phyloP scores from a whole-genome alignment of 2,888 invertebrate species.

The Allolobophora icterica region DNA sequence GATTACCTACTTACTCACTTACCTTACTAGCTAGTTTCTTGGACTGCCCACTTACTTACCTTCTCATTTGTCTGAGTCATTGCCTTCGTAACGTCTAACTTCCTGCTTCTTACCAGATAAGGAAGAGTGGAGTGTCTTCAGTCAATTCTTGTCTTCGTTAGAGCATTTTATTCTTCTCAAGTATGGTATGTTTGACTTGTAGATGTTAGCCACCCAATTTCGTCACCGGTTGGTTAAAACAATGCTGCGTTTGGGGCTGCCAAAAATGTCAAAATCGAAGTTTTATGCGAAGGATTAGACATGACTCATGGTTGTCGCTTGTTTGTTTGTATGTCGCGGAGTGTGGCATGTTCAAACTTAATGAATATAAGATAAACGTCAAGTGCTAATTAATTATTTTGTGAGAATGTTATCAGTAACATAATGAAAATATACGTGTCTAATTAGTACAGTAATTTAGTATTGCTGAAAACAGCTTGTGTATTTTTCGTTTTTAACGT shows the following conservation, averaged over 20 bases:
- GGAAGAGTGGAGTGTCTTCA: neutral
- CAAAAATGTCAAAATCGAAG: neutral
- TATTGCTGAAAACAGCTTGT: neutral
- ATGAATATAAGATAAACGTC: neutral
- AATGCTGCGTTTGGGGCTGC: neutral
- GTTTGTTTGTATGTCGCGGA: neutral
- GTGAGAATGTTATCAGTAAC: neutral
- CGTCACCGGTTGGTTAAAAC: neutral
- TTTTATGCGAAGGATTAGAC: neutral
- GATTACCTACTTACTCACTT: too few relatives aligned
- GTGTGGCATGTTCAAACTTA: neutral
- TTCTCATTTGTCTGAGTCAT: neutral
- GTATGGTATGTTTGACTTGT: neutral
- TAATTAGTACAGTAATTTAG: neutral
- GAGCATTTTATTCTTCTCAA: neutral
- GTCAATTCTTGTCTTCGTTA: neutral
- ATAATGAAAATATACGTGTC: neutral
- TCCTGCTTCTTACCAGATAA: neutral
- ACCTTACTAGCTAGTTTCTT: neutral
- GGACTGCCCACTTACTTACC: neutral
- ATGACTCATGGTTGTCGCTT: slow-evolving; percentile 4
- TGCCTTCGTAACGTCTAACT: neutral
- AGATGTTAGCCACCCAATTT: neutral
- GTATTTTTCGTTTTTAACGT: neutral
- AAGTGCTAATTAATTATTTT: too few relatives aligned